Evolutionary conservation across 2,113 vertebrate species (phyloP).

Genomic region (Clinocottus analis): DNA sequence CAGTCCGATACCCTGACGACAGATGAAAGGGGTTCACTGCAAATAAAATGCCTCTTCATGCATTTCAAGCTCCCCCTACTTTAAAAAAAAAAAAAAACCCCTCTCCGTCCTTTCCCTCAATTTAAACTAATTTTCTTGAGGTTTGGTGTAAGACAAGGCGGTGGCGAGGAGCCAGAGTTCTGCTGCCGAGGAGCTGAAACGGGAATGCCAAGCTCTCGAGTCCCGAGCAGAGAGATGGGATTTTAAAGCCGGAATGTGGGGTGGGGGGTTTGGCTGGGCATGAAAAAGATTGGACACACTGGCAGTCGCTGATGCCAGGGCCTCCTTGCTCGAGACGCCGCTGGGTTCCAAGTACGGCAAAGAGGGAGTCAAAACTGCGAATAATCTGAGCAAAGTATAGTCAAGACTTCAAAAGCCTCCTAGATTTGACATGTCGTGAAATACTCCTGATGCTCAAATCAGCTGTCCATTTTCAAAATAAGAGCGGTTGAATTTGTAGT

Average conservation of each 20-base stretch:
- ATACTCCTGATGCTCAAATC: constrained; percentile 1
- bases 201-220: constrained; percentile 67
- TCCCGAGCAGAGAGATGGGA: constrained; percentile 65
- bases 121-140: constrained; percentile 59
- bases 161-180: constrained; percentile 59
- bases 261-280: constrained; percentile 66
- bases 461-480: neutral
- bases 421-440: neutral
- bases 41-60: constrained; percentile 55
- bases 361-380: constrained; percentile 38
- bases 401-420: constrained; percentile 7
- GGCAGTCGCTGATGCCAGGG: constrained; percentile 62
- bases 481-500: neutral
- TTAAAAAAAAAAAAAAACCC: constrained; percentile 35
- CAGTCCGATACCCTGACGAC: constrained; percentile 45
- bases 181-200: constrained; percentile 50
- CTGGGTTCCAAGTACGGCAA: constrained; percentile 67
- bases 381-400: constrained; percentile 27
- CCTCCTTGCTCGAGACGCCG: constrained; percentile 52
- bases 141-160: constrained; percentile 57
- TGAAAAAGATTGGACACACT: constrained; percentile 76
- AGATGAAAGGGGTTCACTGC: constrained; percentile 47
- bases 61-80: constrained; percentile 46
- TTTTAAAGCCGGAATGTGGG: constrained; percentile 69
- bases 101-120: constrained; percentile 32